Percentiles rank a stretch among this genome's conserved stretches.
These are phyloP conservation scores for Apodemia duryi DNA, from an alignment of 2,888 invertebrate species.

Conservation along the genomic window DNA sequence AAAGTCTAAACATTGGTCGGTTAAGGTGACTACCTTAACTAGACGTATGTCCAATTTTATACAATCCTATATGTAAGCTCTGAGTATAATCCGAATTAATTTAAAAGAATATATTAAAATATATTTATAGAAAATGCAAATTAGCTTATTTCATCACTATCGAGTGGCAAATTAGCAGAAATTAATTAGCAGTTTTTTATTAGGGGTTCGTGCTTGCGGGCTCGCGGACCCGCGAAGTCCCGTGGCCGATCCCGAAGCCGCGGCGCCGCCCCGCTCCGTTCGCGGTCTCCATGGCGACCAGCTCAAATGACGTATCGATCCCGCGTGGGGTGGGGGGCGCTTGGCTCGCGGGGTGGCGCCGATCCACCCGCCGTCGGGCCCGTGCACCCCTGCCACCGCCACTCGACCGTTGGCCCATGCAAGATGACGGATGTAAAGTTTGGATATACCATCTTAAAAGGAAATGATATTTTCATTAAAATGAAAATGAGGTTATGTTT, in stretches of 20 bases:
- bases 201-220: slow-evolving; percentile 37
- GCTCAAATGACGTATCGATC: slow-evolving; percentile 80
- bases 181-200: slow-evolving; percentile 48
- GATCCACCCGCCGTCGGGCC: slow-evolving; percentile 60
- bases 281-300: slow-evolving; percentile 80
- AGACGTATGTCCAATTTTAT: no score
- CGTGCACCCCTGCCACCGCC: slow-evolving; percentile 62
- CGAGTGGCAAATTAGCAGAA: not conserved
- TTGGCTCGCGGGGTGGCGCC: slow-evolving; percentile 64
- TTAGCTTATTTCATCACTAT: not conserved
- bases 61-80: no score
- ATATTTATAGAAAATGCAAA: not conserved
- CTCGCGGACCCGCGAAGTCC: slow-evolving; percentile 48
- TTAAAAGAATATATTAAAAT: not conserved
- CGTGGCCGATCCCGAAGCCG: slow-evolving; percentile 62
- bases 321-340: slow-evolving; percentile 62
- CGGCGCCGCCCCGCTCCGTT: slow-evolving; percentile 76
- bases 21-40: no score
- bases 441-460: slow-evolving; percentile 76
- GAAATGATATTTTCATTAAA: slow-evolving; percentile 77
- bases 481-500: slow-evolving; percentile 69
- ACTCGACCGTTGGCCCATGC: slow-evolving; percentile 78
- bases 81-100: no score
- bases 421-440: slow-evolving; percentile 80
- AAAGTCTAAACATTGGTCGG: no score